Percentiles rank a stretch among this genome's conserved stretches.
Evolutionary conservation across 2,797 vertebrate genomes (phyloP).

Genomic region (Ptychadena robeensis): DNA sequence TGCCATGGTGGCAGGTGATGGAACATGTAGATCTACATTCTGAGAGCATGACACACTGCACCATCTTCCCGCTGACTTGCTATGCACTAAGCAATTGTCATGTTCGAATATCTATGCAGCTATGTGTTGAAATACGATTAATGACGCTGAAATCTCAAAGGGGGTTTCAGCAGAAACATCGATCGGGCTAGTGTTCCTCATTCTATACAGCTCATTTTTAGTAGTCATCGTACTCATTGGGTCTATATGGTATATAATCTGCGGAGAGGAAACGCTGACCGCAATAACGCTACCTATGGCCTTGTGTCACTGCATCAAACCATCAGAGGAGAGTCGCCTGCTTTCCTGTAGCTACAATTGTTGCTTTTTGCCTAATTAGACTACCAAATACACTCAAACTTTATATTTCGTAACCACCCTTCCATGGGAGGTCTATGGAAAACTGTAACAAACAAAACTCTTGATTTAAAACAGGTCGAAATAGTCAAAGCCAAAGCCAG

Average conservation of each 20-base stretch:
- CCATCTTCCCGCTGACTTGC: background rate
- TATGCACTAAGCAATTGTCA: background rate
- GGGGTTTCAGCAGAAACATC: conserved; percentile 23
- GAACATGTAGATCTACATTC: background rate
- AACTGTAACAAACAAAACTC: too few species aligned
- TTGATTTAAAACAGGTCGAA: background rate
- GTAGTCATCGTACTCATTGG: too few species aligned
- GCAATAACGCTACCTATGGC: background rate
- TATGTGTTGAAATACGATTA: background rate
- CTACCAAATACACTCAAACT: background rate
- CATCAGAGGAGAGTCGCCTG: background rate
- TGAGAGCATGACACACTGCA: background rate
- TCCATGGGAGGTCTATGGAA: too few species aligned
- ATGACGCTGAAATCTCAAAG: conserved; percentile 2
- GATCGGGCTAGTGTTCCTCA: too few species aligned
- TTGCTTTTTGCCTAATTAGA: background rate
- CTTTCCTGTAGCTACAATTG: background rate
- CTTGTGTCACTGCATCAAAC: background rate
- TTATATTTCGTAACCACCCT: too few species aligned
- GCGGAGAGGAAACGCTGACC: background rate
- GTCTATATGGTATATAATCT: too few species aligned
- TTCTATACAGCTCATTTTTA: too few species aligned
- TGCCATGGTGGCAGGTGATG: background rate
- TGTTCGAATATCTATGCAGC: background rate
- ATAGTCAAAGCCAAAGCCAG: conserved; percentile 15